These are phyloP conservation scores for Cyrtodaria siliqua DNA, from an alignment of 2,888 invertebrate species.

Conservation along the genomic window DNA sequence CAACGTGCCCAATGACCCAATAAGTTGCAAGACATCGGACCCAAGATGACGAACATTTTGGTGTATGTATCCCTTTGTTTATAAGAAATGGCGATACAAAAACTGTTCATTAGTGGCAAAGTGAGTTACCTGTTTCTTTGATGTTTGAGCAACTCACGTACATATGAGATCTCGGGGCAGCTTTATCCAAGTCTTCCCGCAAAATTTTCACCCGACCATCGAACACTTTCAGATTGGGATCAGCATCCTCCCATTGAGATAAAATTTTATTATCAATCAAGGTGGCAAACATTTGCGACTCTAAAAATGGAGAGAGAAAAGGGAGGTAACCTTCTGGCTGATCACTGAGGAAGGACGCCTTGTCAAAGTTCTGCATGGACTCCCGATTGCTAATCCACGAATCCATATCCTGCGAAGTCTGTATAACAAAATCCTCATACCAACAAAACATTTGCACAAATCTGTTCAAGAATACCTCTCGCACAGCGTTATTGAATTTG, in stretches of 20 bases:
- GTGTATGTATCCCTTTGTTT: too few species aligned
- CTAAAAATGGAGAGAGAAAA: conserved; percentile 96
- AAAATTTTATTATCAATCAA: conserved; percentile 98
- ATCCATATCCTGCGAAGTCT: conserved; percentile 82
- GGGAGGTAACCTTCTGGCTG: conserved; percentile 98
- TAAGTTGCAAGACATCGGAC: too few species aligned
- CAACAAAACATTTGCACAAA: conserved; percentile 98
- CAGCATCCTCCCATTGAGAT: conserved; percentile 86
- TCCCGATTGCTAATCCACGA: conserved; percentile 90
- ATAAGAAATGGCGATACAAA: too few species aligned
- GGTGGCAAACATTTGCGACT: conserved; percentile 92
- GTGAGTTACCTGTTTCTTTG: conserved; percentile 76
- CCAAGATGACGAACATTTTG: too few species aligned
- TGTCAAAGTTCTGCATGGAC: conserved; percentile 98
- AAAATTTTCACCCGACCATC: conserved; percentile 79
- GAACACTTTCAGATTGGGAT: conserved; percentile 82
- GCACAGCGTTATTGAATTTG: conserved; percentile 94
- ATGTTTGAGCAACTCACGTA: conserved; percentile 74
- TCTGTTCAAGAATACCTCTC: conserved; percentile 98
- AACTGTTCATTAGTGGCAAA: too few species aligned
- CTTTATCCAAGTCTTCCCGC: conserved; percentile 68
- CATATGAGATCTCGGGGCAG: conserved; percentile 85
- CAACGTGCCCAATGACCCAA: too few species aligned
- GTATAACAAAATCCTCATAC: conserved; percentile 88
- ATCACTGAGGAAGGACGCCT: conserved; percentile 98